Base-by-base conservation (phyloP, 92 coral and sea anemone genomes). In the Isaurus tuberculatus region DNA sequence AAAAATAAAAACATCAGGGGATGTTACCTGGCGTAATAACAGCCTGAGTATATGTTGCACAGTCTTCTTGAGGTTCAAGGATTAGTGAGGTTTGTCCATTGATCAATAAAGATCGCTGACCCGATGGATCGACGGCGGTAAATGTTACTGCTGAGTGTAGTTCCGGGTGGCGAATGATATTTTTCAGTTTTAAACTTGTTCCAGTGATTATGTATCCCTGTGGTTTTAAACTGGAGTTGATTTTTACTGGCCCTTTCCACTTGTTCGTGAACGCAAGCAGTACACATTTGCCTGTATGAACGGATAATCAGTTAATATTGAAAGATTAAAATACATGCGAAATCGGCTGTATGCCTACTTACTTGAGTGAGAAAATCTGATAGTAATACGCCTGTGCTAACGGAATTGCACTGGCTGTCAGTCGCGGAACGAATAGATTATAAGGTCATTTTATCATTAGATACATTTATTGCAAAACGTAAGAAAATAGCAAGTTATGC, bases 81-180 rank as follows among this genome's bases (percentile, higher is more conserved):
- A 27, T 3, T 27, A 33, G 4, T 20, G 81, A 75, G 29, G 43
- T 5, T 27, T 30, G 28, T 32, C 69, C 69, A 33, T 75, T 75
- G 33, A 75, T 17, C 15, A 75, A 40, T 16, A 75, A 66, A 22
- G 51, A 57, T 32, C 63, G 68, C 81, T 75, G 51, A 8, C 53
- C 69, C 29, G 33, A 23, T 16, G 64, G 69, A 75, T 75, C 81
- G 0, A 57, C 48, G 53, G 81, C 81, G 23, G 68, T 75, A 33
- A 75, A 75, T 23, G 13, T 75, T 15, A 75, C 33, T 5, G 17
- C 17, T 20, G 81, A 69, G 37, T 75, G 81, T 29, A 75, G 81
- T 29, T 75, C 81, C 2, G 81, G 81, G n/a, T 75, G 81, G 48
- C 69, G 81, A 25, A 75, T 55, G 6, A 75, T 57, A 33, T 40